These are phyloP conservation scores for Vespertilio murinus DNA, from an alignment of 2,797 vertebrate genomes.

Conservation along the genomic window DNA sequence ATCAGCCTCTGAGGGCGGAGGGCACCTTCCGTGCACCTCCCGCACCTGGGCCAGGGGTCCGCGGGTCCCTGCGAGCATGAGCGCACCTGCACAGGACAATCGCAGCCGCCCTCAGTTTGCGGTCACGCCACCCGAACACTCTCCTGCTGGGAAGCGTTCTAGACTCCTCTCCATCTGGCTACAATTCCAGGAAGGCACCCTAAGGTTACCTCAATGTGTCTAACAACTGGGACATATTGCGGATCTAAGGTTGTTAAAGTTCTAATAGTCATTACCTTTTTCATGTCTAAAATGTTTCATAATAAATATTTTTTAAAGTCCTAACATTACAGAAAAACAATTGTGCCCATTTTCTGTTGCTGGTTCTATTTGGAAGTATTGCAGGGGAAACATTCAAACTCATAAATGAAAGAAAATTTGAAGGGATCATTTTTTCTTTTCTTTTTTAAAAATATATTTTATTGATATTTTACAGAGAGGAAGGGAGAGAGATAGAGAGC, in stretches of 20 bases:
- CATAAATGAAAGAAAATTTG: not conserved
- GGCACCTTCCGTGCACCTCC: not conserved
- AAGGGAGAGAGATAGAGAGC: too few relatives aligned
- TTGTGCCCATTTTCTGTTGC: not conserved
- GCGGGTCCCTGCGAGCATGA: not conserved
- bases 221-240: not conserved
- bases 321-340: slow-evolving; percentile 3
- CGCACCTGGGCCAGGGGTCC: not conserved
- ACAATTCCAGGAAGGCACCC: not conserved
- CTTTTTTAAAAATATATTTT: too few relatives aligned
- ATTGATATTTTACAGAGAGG: too few relatives aligned
- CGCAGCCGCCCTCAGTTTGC: not conserved
- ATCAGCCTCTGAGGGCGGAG: not conserved
- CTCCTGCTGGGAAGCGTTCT: not conserved
- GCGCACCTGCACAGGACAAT: not conserved
- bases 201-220: not conserved
- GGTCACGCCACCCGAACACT: not conserved
- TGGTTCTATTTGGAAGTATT: not conserved
- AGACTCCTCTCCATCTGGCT: not conserved
- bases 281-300: not conserved
- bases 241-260: not conserved
- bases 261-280: not conserved
- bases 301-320: not conserved
- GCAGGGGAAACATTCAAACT: slow-evolving; percentile 22
- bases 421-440: not conserved